Conservation (phyloP, 2,113 vertebrate genomes). For the Bostrychus sinensis region DNA sequence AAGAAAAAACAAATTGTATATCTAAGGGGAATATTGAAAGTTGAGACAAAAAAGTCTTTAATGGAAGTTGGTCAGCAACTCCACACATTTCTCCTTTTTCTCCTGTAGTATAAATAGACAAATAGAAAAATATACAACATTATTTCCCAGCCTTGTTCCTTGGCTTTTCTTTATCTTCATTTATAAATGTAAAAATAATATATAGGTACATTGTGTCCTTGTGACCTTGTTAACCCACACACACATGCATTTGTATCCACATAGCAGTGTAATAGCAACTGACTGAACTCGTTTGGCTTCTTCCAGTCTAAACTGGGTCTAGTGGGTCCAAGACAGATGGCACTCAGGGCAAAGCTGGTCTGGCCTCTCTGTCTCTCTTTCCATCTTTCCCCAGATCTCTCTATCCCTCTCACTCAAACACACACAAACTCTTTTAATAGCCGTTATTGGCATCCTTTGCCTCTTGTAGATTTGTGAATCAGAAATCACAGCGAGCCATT, state of each 20-base stretch:
- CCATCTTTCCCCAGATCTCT: conserved; percentile 22
- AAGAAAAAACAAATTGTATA: no score
- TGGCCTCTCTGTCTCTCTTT: conserved; percentile 44
- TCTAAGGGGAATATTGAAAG: no score
- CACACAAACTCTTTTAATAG: conserved; percentile 65
- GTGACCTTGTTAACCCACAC: conserved; percentile 5
- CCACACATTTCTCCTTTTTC: no score
- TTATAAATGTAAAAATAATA: no score
- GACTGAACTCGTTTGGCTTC: conserved; percentile 69
- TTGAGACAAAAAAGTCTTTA: no score
- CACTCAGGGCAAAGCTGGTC: conserved; percentile 69
- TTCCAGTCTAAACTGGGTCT: conserved; percentile 71
- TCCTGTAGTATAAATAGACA: no score
- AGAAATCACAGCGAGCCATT: conserved; percentile 77
- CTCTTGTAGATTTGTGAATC: conserved; percentile 72
- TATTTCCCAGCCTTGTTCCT: no score
- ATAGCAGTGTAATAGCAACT: conserved; percentile 44
- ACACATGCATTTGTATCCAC: not conserved
- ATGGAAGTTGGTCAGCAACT: no score
- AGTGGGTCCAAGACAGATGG: conserved; percentile 79
- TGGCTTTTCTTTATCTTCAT: no score
- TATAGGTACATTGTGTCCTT: not conserved
- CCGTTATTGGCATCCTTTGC: conserved; percentile 76
- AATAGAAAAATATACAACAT: no score
- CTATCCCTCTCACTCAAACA: conserved; percentile 19